Base-by-base conservation (phyloP, 2,113 vertebrate genomes). In the Glaucidium brasilianum region DNA sequence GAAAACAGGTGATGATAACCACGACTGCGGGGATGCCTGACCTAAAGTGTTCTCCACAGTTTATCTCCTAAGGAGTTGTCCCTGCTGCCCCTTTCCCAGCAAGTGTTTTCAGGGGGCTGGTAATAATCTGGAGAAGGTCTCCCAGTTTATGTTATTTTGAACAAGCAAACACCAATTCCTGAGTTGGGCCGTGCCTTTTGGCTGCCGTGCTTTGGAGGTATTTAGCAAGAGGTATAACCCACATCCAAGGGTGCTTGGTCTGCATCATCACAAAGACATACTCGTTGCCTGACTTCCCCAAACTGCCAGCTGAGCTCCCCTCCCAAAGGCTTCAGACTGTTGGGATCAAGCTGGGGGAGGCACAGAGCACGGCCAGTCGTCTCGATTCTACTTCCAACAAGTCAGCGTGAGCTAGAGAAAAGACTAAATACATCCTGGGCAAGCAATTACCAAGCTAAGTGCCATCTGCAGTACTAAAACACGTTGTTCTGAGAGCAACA, bases 391-490 rank as follows among this genome's bases (percentile, higher is more conserved):
- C 88, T 88, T 94, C 94, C 88, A 96, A 55, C 68, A 84, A 92
- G 88, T 35, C 95, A 95, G 91, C 72, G 1, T 77, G 85, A 93
- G 80, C 56, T 63, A 84, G 43, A 69, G 68, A 80, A 93, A 86
- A 93, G 72, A 90, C 90, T 91, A 92, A 87, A 93, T 39, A 85
- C 64, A 91, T 86, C 93, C 91, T 71, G 72, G 68, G 64, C 88
- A 92, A 52, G 79, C 92, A 86, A 83, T 88, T 93, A 93, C 67
- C 72, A 91, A 93, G 83, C 94, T 92, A 92, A 94, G 76, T 86
- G 49, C 95, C 96, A 92, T 90, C 95, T 96, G 90, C 19, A 3
- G 90, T 58, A 96, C 85, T 80, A 86, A 92, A 93, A 92, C 94
- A 91, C 3, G 0, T 83, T 76, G 79, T 95, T 94, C 94, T 41